phyloP scores from a whole-genome alignment of 2,888 invertebrate genomes.

The Cerastoderma edule region DNA sequence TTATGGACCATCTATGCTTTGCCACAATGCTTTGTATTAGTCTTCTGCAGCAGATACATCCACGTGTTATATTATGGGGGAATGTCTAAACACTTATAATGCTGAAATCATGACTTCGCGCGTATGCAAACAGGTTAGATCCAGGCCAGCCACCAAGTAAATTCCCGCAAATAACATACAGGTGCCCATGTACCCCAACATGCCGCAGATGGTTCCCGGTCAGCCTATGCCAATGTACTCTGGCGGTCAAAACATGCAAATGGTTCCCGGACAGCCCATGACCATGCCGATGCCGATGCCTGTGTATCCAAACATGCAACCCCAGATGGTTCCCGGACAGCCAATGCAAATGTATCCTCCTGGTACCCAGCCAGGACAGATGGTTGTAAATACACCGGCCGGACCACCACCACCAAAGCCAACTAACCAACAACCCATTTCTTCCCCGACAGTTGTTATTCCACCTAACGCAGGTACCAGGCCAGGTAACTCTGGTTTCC shows the following conservation, averaged over 20 bases:
- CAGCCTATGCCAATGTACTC: not conserved
- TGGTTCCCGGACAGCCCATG: not conserved
- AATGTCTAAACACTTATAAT: no score
- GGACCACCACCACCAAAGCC: not conserved
- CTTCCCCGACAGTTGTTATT: no score
- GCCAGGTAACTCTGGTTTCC: not conserved
- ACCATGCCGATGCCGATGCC: not conserved
- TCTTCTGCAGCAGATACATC: no score
- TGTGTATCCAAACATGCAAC: not conserved
- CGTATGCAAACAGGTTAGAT: no score
- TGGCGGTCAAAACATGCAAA: not conserved
- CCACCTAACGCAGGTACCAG: not conserved
- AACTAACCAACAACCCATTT: no score
- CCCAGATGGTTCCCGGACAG: not conserved
- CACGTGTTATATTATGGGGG: no score
- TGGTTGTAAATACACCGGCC: not conserved
- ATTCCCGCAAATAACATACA: conserved; percentile 7
- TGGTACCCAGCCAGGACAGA: not conserved
- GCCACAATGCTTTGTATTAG: no score
- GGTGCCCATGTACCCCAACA: not conserved
- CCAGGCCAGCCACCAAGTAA: no score
- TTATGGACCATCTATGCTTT: no score
- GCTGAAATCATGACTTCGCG: no score
- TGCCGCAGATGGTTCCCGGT: not conserved
- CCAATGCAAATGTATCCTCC: conserved; percentile 1